Base-by-base conservation (phyloP, 2,113 vertebrate genomes). In the Cromileptes altivelis region DNA sequence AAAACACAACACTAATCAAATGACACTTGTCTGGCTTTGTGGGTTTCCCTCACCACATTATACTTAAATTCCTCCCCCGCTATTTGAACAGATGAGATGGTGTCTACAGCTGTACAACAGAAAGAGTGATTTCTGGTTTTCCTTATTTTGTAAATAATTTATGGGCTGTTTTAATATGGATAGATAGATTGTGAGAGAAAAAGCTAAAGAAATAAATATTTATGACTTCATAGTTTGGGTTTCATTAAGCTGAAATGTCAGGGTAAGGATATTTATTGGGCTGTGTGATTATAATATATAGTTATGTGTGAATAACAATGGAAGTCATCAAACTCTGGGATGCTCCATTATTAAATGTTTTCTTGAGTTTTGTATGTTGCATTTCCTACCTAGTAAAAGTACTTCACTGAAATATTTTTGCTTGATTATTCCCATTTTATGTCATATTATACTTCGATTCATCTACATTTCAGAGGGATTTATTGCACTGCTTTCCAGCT, bases 1-100 rank as follows among this genome's bases (percentile, higher is more conserved):
- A 84, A 45, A 81, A 78, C 76, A 81, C 75, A 78, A 71, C 55
- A 56, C 68, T 90, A 90, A 90, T 91, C 73, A 88, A 76, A 89
- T 85, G 78, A 81, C 80, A 76, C 69, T 84, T 80, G 85, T 88
- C 71, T 91, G 81, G 53, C 61, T 84, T 77, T 78, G 70, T 82
- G 69, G 30, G 56, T 73, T 87, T 85, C 77, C 60, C 77, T 78
- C 57, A 68, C 50, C 3, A 6, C 49, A 37, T 81, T 71, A 65
- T 10, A 55, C 27, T 77, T 45, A 65, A 82, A 82, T 83, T 75
- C 84, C 71, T 87, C 81, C 80, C 71, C 75, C 40, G 21, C 82
- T 62, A 10, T 88, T 85, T 81, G 57, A 80, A 62, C 62, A 72
- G 45, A 80, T 67, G 69, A 87, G 27, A 75, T 25, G 23, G 33